Base-by-base conservation (phyloP, 2,888 invertebrate genomes). In the Heliconius aoede region DNA sequence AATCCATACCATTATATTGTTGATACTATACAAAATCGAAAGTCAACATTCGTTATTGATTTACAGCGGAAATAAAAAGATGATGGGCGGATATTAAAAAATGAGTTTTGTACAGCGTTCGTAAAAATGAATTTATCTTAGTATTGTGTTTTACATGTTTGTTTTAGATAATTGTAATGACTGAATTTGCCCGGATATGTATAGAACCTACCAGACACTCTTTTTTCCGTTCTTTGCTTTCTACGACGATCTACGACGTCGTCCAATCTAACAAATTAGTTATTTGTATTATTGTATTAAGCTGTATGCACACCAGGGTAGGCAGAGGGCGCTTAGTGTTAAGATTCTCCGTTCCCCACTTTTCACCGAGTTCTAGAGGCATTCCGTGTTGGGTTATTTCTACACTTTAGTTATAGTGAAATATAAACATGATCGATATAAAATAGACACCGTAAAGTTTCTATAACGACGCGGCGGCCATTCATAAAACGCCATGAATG, bases 401-500 rank as follows among this genome's bases (percentile, higher is more conserved):
- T 36, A 36, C 13, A 46, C 7, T 21, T 21, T 18, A 21, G 18
- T 46, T 21, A 40, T 7, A 18, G 0, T 18, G 5, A 61, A 40
- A 72, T 61, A 21, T 36, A 30, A 74, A 67, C 36, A 68, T 24
- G 1, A 21, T n/a, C 24, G 21, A 26, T 21, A 65, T 65, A 65
- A 74, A 40, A 36, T 15, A n/a, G 11, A n/a, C 15, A 40, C 67
- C 67, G 28, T 67, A 74, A 74, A 73, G 62, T 72, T 62, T 13
- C 24, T 58, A 74, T 15, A 74, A 74, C 40, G 73, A 64, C 30
- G 30, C 32, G 11, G 30, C n/a, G 58, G 67, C 28, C 67, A 74
- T 74, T 74, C 74, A 68, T 74, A 68, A 74, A 74, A 74, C n/a
- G 24, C 58, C 64, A 75, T 74, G 75, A 77, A 76, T 72, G 72